Percentiles rank a stretch among this genome's conserved stretches.
Conservation (phyloP, 1,140 invertebrate species). For the Brachionus paranguensis region DNA sequence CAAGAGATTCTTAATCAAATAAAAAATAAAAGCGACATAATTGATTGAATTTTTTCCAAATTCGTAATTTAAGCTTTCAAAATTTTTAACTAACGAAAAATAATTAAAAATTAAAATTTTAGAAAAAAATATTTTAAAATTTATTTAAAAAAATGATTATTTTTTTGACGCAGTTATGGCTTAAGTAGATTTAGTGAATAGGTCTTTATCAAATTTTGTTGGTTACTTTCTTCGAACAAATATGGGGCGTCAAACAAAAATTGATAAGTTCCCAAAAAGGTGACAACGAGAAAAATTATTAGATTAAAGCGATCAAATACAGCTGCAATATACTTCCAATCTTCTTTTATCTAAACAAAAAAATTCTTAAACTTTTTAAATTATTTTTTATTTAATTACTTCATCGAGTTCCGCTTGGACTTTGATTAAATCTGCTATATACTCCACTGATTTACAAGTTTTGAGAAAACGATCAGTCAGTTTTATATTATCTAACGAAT, state of each 20-base stretch:
- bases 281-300: slow-evolving; percentile 55
- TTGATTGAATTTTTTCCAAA: neutral
- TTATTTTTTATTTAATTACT: neutral
- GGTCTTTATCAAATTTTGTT: slow-evolving; percentile 3
- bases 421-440: slow-evolving; percentile 1
- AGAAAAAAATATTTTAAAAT: neutral
- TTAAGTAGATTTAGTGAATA: slow-evolving; percentile 31
- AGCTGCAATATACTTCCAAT: slow-evolving; percentile 57
- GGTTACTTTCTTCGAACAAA: neutral
- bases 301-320: slow-evolving; percentile 55
- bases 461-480: neutral
- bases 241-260: slow-evolving; percentile 19
- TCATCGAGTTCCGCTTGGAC: slow-evolving; percentile 14
- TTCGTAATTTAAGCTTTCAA: neutral
- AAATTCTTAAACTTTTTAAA: neutral
- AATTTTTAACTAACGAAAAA: neutral
- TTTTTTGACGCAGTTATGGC: neutral
- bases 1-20: neutral
- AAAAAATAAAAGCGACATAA: no score
- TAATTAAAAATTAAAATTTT: neutral
- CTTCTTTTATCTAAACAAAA: slow-evolving; percentile 51
- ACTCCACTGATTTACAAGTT: slow-evolving; percentile 20
- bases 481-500: neutral
- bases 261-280: slow-evolving; percentile 51
- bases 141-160: neutral